Evolutionary conservation across 2,888 invertebrate genomes (phyloP).

Genomic region (Eucera pruinosa): DNA sequence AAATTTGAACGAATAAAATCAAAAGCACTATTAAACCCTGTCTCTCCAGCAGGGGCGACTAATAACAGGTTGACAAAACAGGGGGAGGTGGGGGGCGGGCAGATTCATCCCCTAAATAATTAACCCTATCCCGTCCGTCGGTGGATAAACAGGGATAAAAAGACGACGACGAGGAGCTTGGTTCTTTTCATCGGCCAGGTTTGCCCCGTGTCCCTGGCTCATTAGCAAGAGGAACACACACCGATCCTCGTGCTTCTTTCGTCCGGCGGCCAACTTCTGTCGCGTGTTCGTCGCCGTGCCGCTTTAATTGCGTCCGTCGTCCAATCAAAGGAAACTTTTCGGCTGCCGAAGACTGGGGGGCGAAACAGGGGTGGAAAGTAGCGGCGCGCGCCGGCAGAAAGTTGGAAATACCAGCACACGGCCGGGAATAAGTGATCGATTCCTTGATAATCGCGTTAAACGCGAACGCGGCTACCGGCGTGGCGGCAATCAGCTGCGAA

Average conservation of each 20-base stretch:
- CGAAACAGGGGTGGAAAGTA: background rate
- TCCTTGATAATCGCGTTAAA: conserved; percentile 74
- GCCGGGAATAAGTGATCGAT: conserved; percentile 72
- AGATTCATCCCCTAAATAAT: conserved; percentile 36
- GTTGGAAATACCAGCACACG: conserved; percentile 49
- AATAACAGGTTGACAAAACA: no score
- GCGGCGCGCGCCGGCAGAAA: conserved; percentile 10
- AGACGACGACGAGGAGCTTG: background rate
- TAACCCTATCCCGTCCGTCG: conserved; percentile 1
- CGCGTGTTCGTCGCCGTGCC: conserved; percentile 61
- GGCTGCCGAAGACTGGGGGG: conserved; percentile 16
- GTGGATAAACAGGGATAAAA: conserved; percentile 4
- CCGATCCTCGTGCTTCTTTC: conserved; percentile 17
- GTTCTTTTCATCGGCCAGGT: conserved; percentile 26
- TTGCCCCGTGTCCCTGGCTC: conserved; percentile 43
- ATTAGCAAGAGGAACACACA: conserved; percentile 43
- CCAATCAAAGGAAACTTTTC: conserved; percentile 70
- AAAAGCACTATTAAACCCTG: no score
- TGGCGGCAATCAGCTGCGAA: conserved; percentile 69
- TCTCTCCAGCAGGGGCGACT: no score
- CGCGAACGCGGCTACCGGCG: conserved; percentile 61
- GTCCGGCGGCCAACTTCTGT: conserved; percentile 26
- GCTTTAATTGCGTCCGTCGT: conserved; percentile 69
- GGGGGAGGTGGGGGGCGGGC: no score
- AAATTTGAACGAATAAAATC: no score